Percentiles rank a stretch among this genome's conserved stretches.
Conservation (phyloP, 2,113 vertebrate genomes). For the Sciurus niger region DNA sequence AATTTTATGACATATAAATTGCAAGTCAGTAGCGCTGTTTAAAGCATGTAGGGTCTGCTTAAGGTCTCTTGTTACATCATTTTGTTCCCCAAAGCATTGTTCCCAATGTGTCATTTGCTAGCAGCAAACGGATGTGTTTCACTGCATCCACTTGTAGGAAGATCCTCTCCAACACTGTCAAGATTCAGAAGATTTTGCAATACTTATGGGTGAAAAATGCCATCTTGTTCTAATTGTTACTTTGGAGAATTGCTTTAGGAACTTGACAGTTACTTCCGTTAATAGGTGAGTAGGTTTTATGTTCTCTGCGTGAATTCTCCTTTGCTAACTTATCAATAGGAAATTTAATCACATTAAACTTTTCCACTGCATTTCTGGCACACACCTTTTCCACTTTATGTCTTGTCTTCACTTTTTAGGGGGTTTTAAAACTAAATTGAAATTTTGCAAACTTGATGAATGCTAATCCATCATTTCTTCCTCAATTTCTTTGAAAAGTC, state of each 20-base stretch:
- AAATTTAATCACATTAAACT: neutral
- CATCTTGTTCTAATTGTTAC: neutral
- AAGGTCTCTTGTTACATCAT: neutral
- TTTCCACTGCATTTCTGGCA: neutral
- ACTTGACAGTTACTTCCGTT: neutral
- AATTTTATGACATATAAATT: neutral
- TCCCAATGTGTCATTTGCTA: neutral
- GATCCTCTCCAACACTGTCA: neutral
- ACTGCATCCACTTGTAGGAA: no score
- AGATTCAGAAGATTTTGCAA: neutral
- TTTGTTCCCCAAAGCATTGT: neutral
- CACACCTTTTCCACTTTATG: neutral
- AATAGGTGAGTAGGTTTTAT: neutral
- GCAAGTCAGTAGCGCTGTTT: neutral
- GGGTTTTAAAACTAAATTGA: neutral
- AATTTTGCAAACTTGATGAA: neutral
- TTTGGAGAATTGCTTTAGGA: neutral
- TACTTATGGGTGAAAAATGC: neutral
- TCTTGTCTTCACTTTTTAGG: neutral
- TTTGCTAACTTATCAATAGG: neutral
- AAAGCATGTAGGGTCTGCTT: neutral
- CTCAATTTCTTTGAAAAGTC: neutral
- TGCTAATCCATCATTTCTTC: neutral
- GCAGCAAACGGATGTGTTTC: neutral
- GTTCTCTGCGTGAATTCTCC: neutral